phyloP scores from a whole-genome alignment of 2,797 vertebrate species.

The Anguilla anguilla region DNA sequence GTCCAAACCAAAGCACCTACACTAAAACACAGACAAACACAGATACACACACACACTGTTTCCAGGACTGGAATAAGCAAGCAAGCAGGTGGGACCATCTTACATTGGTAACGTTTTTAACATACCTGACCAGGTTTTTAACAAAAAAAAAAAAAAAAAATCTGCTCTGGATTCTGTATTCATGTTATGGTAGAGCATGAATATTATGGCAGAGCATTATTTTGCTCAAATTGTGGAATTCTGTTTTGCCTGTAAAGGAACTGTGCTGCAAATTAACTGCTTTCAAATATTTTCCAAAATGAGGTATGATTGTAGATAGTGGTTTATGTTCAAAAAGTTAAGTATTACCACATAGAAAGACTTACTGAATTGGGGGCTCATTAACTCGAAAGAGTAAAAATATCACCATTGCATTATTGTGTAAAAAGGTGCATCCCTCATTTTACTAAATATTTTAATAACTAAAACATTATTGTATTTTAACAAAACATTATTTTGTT shows the following conservation, averaged over 20 bases:
- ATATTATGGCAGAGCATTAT: not conserved
- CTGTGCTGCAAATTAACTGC: not conserved
- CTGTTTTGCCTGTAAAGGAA: not conserved
- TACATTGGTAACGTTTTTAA: conserved; percentile 53
- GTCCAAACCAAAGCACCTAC: no score
- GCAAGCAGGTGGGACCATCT: conserved; percentile 47
- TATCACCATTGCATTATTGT: no score
- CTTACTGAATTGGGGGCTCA: no score
- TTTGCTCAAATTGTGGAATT: not conserved
- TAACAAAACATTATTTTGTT: no score
- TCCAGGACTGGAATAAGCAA: conserved; percentile 59
- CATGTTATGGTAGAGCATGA: not conserved
- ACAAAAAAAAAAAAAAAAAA: conserved; percentile 4
- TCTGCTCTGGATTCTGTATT: no score
- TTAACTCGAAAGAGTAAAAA: no score
- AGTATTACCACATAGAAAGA: no score
- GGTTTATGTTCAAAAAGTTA: no score
- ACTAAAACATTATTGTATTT: no score
- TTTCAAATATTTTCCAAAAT: conserved; percentile 4
- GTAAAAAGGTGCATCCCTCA: not conserved
- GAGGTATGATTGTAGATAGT: not conserved
- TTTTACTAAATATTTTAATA: not conserved
- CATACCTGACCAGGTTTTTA: conserved; percentile 52
- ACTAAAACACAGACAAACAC: no score
- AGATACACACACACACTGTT: no score